Conservation (phyloP, 2,797 vertebrate species). For the Chrosomus eos region DNA sequence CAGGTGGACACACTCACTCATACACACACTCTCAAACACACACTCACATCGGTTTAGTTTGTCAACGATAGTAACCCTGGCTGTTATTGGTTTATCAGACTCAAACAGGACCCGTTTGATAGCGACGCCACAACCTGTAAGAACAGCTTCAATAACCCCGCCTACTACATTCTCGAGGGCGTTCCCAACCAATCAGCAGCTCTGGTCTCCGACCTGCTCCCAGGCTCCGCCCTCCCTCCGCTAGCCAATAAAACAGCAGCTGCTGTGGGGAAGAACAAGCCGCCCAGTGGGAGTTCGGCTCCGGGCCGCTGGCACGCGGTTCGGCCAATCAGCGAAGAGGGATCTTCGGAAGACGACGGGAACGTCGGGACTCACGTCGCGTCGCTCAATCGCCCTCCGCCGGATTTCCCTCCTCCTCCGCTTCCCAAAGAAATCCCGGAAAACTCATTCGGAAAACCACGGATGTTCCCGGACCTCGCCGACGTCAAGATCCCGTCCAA, state of each 20-base stretch:
- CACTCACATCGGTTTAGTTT: background rate
- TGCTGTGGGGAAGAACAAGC: slow-evolving; percentile 79
- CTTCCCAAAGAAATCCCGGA: slow-evolving; percentile 85
- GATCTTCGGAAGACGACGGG: slow-evolving; percentile 83
- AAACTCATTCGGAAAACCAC: slow-evolving; percentile 63
- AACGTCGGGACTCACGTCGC: slow-evolving; percentile 52
- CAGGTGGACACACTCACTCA: slow-evolving; percentile 68
- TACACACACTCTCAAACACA: background rate
- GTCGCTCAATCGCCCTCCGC: slow-evolving; percentile 88
- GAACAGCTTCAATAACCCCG: slow-evolving; percentile 97
- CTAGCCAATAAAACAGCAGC: slow-evolving; percentile 67
- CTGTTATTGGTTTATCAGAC: slow-evolving; percentile 67
- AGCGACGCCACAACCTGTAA: slow-evolving; percentile 78
- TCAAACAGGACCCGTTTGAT: slow-evolving; percentile 81
- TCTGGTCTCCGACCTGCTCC: slow-evolving; percentile 77
- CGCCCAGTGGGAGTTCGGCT: slow-evolving; percentile 61
- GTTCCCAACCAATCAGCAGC: slow-evolving; percentile 90
- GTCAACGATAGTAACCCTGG: background rate
- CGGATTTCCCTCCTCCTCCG: slow-evolving; percentile 92
- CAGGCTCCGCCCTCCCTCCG: slow-evolving; percentile 66
- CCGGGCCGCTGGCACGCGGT: slow-evolving; percentile 63
- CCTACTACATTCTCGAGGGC: slow-evolving; percentile 95
- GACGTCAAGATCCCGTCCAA: slow-evolving; percentile 74
- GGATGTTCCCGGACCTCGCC: slow-evolving; percentile 68
- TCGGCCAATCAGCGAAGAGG: slow-evolving; percentile 81